These are phyloP conservation scores for Caenorhabditis macrosperma DNA, from an alignment of 2,888 invertebrate species.

Conservation along the genomic window DNA sequence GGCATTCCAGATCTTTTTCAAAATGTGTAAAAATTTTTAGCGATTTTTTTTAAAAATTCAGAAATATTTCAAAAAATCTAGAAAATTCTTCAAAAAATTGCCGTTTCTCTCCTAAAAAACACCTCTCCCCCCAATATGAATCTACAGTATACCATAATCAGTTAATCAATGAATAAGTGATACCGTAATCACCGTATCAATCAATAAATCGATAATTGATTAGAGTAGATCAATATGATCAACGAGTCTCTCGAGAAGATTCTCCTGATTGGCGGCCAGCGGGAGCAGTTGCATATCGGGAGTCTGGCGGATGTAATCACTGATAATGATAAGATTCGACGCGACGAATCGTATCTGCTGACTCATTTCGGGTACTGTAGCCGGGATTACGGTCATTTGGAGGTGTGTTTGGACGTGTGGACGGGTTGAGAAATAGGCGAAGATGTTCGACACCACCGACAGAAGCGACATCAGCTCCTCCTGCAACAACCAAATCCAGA, in stretches of 20 bases:
- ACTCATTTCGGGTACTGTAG: conserved; percentile 13
- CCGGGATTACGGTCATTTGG: conserved; percentile 33
- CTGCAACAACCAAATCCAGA: no score
- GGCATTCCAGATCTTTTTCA: no score
- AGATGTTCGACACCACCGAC: conserved; percentile 60
- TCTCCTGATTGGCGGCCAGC: conserved; percentile 58
- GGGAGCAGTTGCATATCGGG: conserved; percentile 69
- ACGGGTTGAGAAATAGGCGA: conserved; percentile 61
- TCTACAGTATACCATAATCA: no score
- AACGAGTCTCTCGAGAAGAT: conserved; percentile 53
- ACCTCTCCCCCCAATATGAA: no score
- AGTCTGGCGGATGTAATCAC: conserved; percentile 61
- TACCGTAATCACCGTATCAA: neutral
- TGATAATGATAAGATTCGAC: conserved; percentile 52
- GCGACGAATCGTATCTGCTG: conserved; percentile 62
- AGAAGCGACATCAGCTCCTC: conserved; percentile 65
- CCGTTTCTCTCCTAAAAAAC: no score
- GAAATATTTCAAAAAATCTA: no score
- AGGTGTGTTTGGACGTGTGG: conserved; percentile 59
- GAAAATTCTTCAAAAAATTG: no score
- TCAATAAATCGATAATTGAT: conserved; percentile 3
- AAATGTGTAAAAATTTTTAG: no score
- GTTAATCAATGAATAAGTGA: no score
- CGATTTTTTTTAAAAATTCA: no score
- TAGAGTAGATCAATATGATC: conserved; percentile 45